Evolutionary conservation across 2,797 vertebrate genomes (phyloP).

Genomic region (Mus minutoides): DNA sequence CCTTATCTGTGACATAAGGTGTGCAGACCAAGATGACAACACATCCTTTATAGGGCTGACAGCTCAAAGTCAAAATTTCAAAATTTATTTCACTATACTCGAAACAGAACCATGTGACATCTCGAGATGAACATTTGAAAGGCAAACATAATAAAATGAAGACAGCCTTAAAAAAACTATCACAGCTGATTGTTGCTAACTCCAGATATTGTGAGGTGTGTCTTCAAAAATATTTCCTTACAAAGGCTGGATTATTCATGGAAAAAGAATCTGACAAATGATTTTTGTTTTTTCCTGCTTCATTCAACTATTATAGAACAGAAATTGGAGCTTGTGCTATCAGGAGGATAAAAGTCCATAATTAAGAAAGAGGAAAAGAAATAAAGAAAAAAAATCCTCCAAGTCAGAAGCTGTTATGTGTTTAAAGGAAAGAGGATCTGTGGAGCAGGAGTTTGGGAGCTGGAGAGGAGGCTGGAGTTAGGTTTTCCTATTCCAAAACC

Average conservation of each 20-base stretch:
- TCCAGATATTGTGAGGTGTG: neutral
- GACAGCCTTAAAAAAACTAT: neutral
- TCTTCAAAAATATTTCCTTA: conserved; percentile 30
- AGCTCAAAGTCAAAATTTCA: neutral
- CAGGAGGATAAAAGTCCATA: neutral
- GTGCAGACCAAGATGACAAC: neutral
- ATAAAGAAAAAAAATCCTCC: neutral
- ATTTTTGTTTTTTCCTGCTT: neutral
- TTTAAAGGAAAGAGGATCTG: neutral
- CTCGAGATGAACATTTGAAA: conserved; percentile 53
- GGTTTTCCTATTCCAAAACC: neutral
- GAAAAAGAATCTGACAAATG: neutral
- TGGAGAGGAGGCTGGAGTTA: neutral
- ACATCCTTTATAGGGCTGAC: neutral
- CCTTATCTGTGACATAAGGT: neutral
- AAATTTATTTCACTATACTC: neutral
- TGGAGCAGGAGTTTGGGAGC: neutral
- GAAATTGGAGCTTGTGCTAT: neutral
- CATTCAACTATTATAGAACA: neutral
- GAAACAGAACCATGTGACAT: neutral
- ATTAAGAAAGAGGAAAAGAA: neutral
- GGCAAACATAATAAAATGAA: conserved; percentile 6
- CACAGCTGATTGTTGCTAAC: neutral
- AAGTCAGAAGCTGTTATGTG: neutral
- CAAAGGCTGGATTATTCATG: neutral